phyloP scores from a whole-genome alignment of 2,113 vertebrate genomes.

The Poecilia latipinna region DNA sequence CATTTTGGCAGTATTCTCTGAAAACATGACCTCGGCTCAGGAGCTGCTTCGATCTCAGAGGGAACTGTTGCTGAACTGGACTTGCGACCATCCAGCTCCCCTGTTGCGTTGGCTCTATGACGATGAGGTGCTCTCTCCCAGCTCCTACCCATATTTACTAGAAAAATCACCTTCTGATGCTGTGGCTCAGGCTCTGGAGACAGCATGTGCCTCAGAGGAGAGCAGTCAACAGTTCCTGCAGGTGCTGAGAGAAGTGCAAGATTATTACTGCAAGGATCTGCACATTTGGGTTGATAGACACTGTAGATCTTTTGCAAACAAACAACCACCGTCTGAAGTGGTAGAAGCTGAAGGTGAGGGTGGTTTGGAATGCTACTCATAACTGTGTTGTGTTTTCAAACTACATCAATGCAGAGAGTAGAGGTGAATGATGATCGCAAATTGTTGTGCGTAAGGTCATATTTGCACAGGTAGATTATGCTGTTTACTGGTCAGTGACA shows the following conservation, averaged over 20 bases:
- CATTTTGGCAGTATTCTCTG: not conserved
- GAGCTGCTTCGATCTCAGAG: slow-evolving; percentile 58
- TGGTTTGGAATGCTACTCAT: not conserved
- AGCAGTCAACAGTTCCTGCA: slow-evolving; percentile 62
- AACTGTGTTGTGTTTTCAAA: not conserved
- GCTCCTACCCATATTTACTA: slow-evolving; percentile 65
- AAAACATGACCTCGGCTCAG: slow-evolving; percentile 52
- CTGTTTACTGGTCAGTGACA: too few relatives aligned
- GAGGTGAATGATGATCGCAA: not conserved
- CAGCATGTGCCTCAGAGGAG: slow-evolving; percentile 43
- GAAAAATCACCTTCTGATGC: slow-evolving; percentile 66
- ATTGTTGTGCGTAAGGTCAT: not conserved
- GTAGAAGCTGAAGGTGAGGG: slow-evolving; percentile 33
- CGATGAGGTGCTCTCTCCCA: slow-evolving; percentile 48
- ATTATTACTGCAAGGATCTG: slow-evolving; percentile 70
- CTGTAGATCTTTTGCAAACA: not conserved
- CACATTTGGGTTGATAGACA: slow-evolving; percentile 69
- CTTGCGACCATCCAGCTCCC: slow-evolving; percentile 61
- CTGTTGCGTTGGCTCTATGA: slow-evolving; percentile 71
- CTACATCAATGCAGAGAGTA: not conserved
- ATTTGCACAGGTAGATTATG: not conserved
- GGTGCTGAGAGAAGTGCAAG: slow-evolving; percentile 70
- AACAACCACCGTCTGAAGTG: not conserved
- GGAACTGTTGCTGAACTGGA: slow-evolving; percentile 66
- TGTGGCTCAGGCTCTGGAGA: slow-evolving; percentile 66